phyloP scores from a whole-genome alignment of 2,113 vertebrate genomes.

The Cryptotis parvus region DNA sequence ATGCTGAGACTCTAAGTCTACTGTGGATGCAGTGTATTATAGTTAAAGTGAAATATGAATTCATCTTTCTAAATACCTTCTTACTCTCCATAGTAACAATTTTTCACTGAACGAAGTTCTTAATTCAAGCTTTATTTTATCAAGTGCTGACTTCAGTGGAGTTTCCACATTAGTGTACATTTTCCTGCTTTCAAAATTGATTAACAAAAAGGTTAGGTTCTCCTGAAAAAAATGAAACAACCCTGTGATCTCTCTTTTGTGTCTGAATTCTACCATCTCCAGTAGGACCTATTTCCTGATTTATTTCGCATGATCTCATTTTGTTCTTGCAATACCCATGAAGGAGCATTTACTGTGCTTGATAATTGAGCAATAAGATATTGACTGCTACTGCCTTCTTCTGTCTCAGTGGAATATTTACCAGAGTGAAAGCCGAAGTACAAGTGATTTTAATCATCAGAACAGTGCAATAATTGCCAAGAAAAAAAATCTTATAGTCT shows the following conservation, averaged over 20 bases:
- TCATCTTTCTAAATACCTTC: slow-evolving; percentile 28
- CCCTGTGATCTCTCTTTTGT: background rate
- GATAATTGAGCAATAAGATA: slow-evolving; percentile 19
- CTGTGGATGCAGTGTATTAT: background rate
- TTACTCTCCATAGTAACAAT: background rate
- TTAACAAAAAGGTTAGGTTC: slow-evolving; percentile 42
- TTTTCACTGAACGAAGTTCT: slow-evolving; percentile 31
- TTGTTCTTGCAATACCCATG: background rate
- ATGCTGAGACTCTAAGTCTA: background rate
- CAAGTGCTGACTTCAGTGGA: background rate
- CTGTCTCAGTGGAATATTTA: background rate
- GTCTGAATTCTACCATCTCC: slow-evolving; percentile 5
- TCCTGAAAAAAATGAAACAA: slow-evolving; percentile 41
- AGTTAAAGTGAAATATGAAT: slow-evolving; percentile 54
- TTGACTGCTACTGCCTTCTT: background rate
- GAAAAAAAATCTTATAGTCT: background rate
- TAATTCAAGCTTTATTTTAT: slow-evolving; percentile 37
- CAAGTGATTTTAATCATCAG: slow-evolving; percentile 25
- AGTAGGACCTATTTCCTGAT: background rate
- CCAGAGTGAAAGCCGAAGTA: background rate
- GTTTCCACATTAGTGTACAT: background rate
- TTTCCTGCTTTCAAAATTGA: slow-evolving; percentile 24
- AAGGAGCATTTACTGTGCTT: slow-evolving; percentile 56
- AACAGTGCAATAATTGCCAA: background rate
- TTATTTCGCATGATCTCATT: background rate